phyloP scores from a whole-genome alignment of 1,140 invertebrate genomes.

The Tyrophagus putrescentiae region DNA sequence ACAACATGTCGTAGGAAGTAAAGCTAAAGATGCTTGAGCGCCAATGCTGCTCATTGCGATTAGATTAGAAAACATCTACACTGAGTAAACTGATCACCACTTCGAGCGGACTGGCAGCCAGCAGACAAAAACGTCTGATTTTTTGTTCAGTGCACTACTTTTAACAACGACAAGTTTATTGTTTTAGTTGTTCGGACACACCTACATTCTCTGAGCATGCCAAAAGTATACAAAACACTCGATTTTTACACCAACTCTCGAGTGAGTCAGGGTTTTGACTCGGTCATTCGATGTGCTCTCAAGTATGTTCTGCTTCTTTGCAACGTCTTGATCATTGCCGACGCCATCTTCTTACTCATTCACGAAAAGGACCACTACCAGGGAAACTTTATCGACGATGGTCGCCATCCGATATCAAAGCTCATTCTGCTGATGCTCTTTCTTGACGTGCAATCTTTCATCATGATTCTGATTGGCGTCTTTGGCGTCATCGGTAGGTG shows the following conservation, averaged over 20 bases:
- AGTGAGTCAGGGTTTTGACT: no score
- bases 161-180: no score
- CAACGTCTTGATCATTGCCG: slow-evolving; percentile 6
- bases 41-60: no score
- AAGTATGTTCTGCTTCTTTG: slow-evolving; percentile 8
- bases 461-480: slow-evolving; percentile 12
- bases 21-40: no score
- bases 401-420: slow-evolving; percentile 6
- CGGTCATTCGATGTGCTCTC: not conserved
- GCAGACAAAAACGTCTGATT: no score
- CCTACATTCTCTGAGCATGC: no score
- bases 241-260: not conserved
- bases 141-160: no score
- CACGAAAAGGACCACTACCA: slow-evolving; percentile 13
- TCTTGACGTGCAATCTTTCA: slow-evolving; percentile 10
- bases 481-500: slow-evolving; percentile 14
- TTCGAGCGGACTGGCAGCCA: no score
- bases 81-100: no score
- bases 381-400: slow-evolving; percentile 16
- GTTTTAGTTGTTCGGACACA: no score
- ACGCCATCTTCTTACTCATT: slow-evolving; percentile 16
- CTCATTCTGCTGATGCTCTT: slow-evolving; percentile 4
- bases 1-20: no score
- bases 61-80: no score
- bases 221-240: not conserved